Conservation (phyloP, 2,888 invertebrate genomes). For the Periphyllus acericola region DNA sequence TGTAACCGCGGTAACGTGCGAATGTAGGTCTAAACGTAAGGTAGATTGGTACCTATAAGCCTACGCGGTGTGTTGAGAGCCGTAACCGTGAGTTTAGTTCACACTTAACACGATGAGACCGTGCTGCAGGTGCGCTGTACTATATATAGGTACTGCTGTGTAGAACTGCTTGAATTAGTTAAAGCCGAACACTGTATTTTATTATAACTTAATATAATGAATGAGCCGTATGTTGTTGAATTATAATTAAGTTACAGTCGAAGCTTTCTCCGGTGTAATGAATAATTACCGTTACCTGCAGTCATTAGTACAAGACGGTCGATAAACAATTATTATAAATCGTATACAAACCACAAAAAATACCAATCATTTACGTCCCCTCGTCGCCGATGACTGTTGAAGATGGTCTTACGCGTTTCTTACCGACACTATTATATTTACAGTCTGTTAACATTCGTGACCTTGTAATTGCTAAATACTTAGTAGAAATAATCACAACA, state of each 20-base stretch:
- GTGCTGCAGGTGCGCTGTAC: not conserved
- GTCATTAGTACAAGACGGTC: conserved; percentile 51
- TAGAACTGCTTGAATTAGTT: conserved; percentile 35
- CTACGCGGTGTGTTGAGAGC: conserved; percentile 7
- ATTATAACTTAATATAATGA: conserved; percentile 35
- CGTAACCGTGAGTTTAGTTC: conserved; percentile 33
- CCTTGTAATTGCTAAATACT: not conserved
- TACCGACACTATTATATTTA: not conserved
- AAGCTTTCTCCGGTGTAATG: conserved; percentile 48
- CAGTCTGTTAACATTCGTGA: not conserved
- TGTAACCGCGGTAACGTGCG: conserved; percentile 15
- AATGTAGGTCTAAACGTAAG: conserved; percentile 22
- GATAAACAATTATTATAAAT: conserved; percentile 50
- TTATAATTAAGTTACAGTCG: conserved; percentile 49
- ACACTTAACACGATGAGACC: conserved; percentile 9
- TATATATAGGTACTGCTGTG: not conserved
- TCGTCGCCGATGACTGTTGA: not conserved
- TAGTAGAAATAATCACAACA: not conserved
- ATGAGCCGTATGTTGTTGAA: conserved; percentile 24
- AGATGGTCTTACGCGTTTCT: not conserved
- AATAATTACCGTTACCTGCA: conserved; percentile 51
- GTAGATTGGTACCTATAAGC: conserved; percentile 6
- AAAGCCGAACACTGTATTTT: conserved; percentile 20
- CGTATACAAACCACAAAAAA: not conserved
- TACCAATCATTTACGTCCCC: conserved; percentile 8